Evolutionary conservation across 2,113 vertebrate species (phyloP), one percentile per base, ranked within the genome.

Genomic region (Perognathus longimembris): DNA sequence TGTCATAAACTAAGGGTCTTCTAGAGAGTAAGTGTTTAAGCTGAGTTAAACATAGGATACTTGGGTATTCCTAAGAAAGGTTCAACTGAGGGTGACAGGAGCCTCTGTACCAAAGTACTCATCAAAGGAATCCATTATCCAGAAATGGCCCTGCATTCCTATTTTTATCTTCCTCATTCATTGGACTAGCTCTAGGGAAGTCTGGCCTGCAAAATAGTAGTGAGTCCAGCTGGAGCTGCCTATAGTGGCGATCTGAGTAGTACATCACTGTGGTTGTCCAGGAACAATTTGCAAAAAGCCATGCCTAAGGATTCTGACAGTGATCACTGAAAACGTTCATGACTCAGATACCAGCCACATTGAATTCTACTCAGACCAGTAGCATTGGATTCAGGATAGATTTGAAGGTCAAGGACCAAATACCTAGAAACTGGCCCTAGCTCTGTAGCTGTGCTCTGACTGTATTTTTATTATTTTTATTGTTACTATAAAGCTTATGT

Each of bases 161-260:
- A 20, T 12, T 42, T 38, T 32, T 1, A 7, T 45, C 76, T 77
- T 21, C 34, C 45, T 20, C 8, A 30, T 59, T 1, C 57, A 6
- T 21, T 69, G n/a, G n/a, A 77, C 5, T 30, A 17, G 10, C 20
- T 14, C 24, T 7, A 11, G 54, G 82, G 20, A 90, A 22, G 15
- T 9, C 21, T 42, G 50, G 6, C 64, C 50, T 30, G 24, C 42
- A 6, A 38, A 2, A 18, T 0, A 10, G 26, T 22, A 14, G 54
- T 14, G 7, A 22, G 18, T n/a, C 12, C 26, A 6, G 1, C 32
- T 76, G 36, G 64, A 34, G 28, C 30, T 76, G 57, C 77, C 32
- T 38, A 61, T 0, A 0, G 3, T 54, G 40, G 42, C 61, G 12
- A 63, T 83, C 32, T 28, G 24, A 90, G 21, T 0, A 0, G 59